These are phyloP conservation scores for Catharus fuscescens DNA, from an alignment of 2,113 vertebrate genomes.

Conservation along the genomic window DNA sequence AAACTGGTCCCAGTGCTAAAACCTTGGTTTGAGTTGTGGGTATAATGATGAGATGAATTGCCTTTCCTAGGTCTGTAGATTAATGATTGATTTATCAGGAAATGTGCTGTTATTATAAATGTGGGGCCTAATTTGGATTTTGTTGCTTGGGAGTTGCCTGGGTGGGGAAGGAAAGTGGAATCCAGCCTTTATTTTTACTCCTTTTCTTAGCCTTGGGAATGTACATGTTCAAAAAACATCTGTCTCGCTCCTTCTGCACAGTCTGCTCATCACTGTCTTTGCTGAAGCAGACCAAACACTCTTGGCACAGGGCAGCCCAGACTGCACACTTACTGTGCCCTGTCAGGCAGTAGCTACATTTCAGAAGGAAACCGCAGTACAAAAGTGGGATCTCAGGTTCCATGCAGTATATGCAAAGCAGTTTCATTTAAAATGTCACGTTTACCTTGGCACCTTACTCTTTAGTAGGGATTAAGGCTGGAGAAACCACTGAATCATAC, in stretches of 20 bases:
- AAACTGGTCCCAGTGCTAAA: constrained; percentile 3
- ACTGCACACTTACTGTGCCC: constrained; percentile 5
- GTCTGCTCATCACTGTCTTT: neutral
- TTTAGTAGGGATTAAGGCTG: constrained; percentile 68
- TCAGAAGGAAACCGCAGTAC: constrained; percentile 65
- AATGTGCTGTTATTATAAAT: constrained; percentile 43
- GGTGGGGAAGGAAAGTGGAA: constrained; percentile 35
- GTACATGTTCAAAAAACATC: neutral
- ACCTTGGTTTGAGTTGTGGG: neutral
- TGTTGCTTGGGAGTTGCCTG: constrained; percentile 43
- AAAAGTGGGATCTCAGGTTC: constrained; percentile 64
- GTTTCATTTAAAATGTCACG: constrained; percentile 72
- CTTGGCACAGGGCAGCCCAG: neutral
- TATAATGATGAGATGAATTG: neutral
- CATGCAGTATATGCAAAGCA: constrained; percentile 64
- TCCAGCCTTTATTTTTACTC: constrained; percentile 2
- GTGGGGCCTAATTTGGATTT: constrained; percentile 9
- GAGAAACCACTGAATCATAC: constrained; percentile 66
- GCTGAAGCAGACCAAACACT: constrained; percentile 1
- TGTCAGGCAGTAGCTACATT: constrained; percentile 62
- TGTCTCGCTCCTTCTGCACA: neutral
- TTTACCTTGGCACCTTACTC: constrained; percentile 71
- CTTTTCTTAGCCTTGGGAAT: neutral
- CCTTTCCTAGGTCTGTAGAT: neutral
- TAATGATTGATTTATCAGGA: constrained; percentile 43